A percentile compares a stretch with the other conserved stretches of the same genome.
Conservation (phyloP, 2,113 vertebrate genomes). For the Cephalopholis sonnerati region DNA sequence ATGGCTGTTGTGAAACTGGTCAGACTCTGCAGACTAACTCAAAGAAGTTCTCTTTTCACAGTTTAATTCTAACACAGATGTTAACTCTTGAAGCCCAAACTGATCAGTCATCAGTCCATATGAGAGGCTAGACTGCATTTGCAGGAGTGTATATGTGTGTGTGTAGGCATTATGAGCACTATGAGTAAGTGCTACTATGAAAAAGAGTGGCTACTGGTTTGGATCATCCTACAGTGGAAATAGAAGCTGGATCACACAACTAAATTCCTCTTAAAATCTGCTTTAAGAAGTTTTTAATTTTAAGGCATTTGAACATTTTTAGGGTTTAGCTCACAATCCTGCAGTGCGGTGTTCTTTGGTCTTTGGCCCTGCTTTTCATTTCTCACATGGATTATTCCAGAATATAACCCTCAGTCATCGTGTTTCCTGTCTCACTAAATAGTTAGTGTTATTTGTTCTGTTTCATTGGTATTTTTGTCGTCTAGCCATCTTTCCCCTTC, state of each 20-base stretch:
- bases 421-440: not conserved
- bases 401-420: not conserved
- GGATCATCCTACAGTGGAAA: slow-evolving; percentile 11
- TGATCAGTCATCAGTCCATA: slow-evolving; percentile 18
- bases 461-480: not conserved
- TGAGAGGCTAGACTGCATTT: slow-evolving; percentile 4
- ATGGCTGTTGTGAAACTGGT: slow-evolving; percentile 50
- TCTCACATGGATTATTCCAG: slow-evolving; percentile 21
- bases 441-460: not conserved
- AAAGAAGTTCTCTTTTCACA: slow-evolving; percentile 9
- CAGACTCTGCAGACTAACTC: slow-evolving; percentile 16
- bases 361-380: not conserved
- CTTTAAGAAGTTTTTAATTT: slow-evolving; percentile 16
- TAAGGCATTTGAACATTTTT: slow-evolving; percentile 34
- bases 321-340: slow-evolving; percentile 25
- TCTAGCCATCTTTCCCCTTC: no score
- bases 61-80: not conserved
- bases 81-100: not conserved
- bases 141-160: not conserved
- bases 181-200: slow-evolving; percentile 4
- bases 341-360: not conserved
- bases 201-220: slow-evolving; percentile 4
- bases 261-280: slow-evolving; percentile 42
- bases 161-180: slow-evolving; percentile 17
- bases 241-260: not conserved